Conservation (phyloP, 2,888 invertebrate species). For the Podabrus alpinus region DNA sequence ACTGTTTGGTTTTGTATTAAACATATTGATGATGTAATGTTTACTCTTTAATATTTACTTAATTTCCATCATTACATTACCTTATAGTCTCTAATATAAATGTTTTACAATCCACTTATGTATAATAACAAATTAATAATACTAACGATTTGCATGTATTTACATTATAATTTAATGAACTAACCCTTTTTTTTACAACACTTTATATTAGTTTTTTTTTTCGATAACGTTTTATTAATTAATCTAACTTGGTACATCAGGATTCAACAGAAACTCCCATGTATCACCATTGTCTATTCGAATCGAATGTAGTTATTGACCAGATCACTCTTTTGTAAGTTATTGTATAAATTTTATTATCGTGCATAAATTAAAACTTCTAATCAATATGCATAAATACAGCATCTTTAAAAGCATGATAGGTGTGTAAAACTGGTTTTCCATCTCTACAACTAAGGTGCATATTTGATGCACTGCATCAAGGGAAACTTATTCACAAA, state of each 20-base stretch:
- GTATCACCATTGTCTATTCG: constrained; percentile 25
- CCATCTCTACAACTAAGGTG: neutral
- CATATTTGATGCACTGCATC: neutral
- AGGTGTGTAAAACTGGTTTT: constrained; percentile 13
- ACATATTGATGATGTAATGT: neutral
- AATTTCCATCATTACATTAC: neutral
- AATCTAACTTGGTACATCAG: constrained; percentile 23
- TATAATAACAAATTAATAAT: neutral
- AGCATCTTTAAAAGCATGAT: constrained; percentile 33
- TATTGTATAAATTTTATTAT: constrained; percentile 20
- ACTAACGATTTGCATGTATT: neutral
- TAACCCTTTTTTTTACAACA: neutral
- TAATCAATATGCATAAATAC: constrained; percentile 28
- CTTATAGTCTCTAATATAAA: neutral
- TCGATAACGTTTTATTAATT: constrained; percentile 3
- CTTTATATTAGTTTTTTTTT: neutral
- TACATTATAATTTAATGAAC: neutral
- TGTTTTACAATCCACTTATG: neutral
- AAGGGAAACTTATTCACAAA: neutral
- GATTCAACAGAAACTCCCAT: constrained; percentile 19
- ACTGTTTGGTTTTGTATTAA: neutral
- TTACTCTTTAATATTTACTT: neutral
- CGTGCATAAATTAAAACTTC: constrained; percentile 8
- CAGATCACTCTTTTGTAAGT: constrained; percentile 49
- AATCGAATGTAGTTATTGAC: constrained; percentile 35